Base-by-base conservation (phyloP, 2,113 vertebrate genomes). In the Eolophus roseicapilla region DNA sequence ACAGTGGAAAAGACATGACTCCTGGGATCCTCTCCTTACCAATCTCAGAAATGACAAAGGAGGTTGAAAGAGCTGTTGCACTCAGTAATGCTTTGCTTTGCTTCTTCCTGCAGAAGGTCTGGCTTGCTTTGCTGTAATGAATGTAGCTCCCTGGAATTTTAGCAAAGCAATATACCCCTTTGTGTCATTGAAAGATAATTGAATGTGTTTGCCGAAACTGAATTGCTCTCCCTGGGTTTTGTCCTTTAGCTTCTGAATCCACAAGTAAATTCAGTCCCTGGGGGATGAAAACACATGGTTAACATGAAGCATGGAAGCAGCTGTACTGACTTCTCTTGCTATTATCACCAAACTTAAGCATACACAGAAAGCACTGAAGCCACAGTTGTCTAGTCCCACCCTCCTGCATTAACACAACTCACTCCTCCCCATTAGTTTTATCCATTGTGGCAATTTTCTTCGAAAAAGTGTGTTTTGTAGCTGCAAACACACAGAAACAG, bases 261-360 rank as follows among this genome's bases (percentile, higher is more conserved):
- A 71, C 28, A 67, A 17, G 41, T 14, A 47, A 62, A 14, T 43
- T 81, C 39, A 39, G 57, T 29, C 25, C 59, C 52, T 0, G 2
- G 19, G 44, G 43, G 67, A 65, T 20, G 29, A 39, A 80, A 73
- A 15, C 16, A 21, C 0, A 0, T 14, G 13, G 63, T 86, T 37
- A 60, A 68, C 0, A 0, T 13, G 31, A 73, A 74, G 13, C 3
- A 5, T 5, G 19, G n/a, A 41, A 60, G 37, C 18, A 46, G 10
- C 65, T 50, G 8, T n/a, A 35, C 44, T 55, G 60, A 69, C 25
- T 10, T 69, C 18, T 76, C 1, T 3, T n/a, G 28, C 0, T 2
- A 55, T 59, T 47, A 50, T 76, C 17, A 5, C 50, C 63, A 41
- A n/a, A 64, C 20, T 76, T 59, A 55, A 55, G 73, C 15, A 17